Evolutionary conservation across 2,797 vertebrate species (phyloP).

Genomic region (Naso thynnoides): DNA sequence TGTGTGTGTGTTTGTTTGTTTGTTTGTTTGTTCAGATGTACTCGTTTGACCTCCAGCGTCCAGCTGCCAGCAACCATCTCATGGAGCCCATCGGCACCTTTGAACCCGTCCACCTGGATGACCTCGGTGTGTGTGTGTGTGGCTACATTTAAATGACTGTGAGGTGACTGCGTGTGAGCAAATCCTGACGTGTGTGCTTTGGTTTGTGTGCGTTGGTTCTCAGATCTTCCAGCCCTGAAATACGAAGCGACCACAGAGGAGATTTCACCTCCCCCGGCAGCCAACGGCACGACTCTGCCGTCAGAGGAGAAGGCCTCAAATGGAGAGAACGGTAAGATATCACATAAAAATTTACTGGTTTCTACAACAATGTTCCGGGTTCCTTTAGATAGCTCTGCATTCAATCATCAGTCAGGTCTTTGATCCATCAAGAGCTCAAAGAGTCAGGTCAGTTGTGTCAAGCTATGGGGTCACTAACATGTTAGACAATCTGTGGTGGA

Average conservation of each 20-base stretch:
- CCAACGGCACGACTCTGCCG: slow-evolving; percentile 52
- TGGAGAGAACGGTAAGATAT: slow-evolving; percentile 46
- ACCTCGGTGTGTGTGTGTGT: slow-evolving; percentile 65
- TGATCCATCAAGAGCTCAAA: neutral
- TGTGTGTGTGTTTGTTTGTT: neutral
- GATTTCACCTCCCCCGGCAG: slow-evolving; percentile 9
- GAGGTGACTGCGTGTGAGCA: rapidly evolving
- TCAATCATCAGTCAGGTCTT: neutral
- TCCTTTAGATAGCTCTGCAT: neutral
- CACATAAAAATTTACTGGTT: rapidly evolving
- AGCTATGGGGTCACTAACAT: no score
- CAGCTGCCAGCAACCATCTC: neutral
- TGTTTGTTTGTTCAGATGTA: slow-evolving; percentile 50
- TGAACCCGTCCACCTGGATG: slow-evolving; percentile 64
- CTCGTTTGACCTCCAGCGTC: slow-evolving; percentile 73
- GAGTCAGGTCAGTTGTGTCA: neutral
- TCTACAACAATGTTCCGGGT: neutral
- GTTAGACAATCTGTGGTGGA: no score
- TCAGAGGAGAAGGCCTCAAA: slow-evolving; percentile 18
- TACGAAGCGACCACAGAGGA: slow-evolving; percentile 28
- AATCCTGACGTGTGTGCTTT: neutral
- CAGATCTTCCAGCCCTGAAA: slow-evolving; percentile 35
- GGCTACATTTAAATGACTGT: neutral
- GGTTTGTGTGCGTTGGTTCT: neutral
- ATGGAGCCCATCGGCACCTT: slow-evolving; percentile 63